Conservation (phyloP, 92 coral and sea anemone species). For the Phenganax stokvisi region DNA sequence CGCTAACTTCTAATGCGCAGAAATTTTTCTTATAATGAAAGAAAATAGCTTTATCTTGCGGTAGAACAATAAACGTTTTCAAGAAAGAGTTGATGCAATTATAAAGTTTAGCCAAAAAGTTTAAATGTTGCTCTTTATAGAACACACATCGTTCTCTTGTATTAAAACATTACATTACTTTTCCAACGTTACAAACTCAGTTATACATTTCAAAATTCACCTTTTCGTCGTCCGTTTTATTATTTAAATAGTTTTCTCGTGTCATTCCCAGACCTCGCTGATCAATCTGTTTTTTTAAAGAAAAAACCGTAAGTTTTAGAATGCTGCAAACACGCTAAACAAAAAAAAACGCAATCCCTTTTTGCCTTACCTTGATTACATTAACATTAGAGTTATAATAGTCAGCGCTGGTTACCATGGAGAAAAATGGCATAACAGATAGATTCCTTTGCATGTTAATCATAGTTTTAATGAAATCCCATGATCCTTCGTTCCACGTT, state of each 20-base stretch:
- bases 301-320: background rate
- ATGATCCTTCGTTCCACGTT: slow-evolving; percentile 56
- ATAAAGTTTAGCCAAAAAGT: too few relatives aligned
- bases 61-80: too few relatives aligned
- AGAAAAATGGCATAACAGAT: slow-evolving; percentile 62
- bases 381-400: slow-evolving; percentile 76
- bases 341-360: too few relatives aligned
- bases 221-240: slow-evolving; percentile 56
- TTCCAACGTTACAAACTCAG: too few relatives aligned
- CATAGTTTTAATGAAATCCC: slow-evolving; percentile 71
- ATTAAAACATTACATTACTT: too few relatives aligned
- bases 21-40: too few relatives aligned
- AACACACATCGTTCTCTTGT: too few relatives aligned
- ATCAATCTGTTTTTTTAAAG: slow-evolving; percentile 55
- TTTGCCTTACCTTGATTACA: slow-evolving; percentile 69
- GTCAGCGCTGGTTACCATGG: slow-evolving; percentile 72
- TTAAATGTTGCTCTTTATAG: too few relatives aligned
- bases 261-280: slow-evolving; percentile 59
- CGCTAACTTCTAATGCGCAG: too few relatives aligned
- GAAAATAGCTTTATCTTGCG: too few relatives aligned
- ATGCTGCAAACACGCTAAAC: background rate
- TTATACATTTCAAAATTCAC: slow-evolving; percentile 27
- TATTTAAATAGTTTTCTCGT: slow-evolving; percentile 55
- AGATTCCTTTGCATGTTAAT: slow-evolving; percentile 64
- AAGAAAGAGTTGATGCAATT: too few relatives aligned